These are phyloP conservation scores for Synergus itoensis DNA, from an alignment of 2,888 invertebrate genomes.

Conservation along the genomic window DNA sequence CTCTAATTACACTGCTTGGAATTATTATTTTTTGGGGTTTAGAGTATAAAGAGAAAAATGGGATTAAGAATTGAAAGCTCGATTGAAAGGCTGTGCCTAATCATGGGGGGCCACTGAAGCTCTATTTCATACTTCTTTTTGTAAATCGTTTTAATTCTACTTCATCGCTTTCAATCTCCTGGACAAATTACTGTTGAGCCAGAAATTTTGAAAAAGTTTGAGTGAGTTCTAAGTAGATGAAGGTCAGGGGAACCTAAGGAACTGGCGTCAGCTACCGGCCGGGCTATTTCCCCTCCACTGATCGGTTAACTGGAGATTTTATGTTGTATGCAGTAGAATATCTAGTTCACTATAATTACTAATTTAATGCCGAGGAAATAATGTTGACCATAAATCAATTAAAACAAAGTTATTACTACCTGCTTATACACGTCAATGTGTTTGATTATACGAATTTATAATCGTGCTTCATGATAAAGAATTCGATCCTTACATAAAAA, in stretches of 20 bases:
- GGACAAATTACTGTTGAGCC: background rate
- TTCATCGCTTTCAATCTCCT: background rate
- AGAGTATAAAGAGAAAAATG: constrained; percentile 14
- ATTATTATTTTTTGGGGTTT: constrained; percentile 19
- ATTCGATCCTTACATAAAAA: background rate
- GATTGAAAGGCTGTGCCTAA: constrained; percentile 14
- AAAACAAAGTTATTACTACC: background rate
- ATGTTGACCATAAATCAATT: background rate
- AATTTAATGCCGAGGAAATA: background rate
- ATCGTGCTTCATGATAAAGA: background rate
- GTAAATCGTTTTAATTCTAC: constrained; percentile 1
- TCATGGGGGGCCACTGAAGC: background rate
- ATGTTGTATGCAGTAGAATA: background rate
- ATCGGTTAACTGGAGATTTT: background rate
- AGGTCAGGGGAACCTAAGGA: background rate
- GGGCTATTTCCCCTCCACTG: background rate
- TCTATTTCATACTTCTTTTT: background rate
- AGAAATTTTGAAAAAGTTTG: background rate
- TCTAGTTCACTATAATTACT: background rate
- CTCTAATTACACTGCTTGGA: constrained; percentile 25
- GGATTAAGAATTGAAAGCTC: constrained; percentile 8
- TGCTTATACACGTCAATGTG: background rate
- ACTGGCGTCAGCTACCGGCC: background rate
- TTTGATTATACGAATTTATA: background rate
- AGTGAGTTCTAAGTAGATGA: background rate